Conservation (phyloP, 2,797 vertebrate genomes). For the Ficedula albicollis region DNA sequence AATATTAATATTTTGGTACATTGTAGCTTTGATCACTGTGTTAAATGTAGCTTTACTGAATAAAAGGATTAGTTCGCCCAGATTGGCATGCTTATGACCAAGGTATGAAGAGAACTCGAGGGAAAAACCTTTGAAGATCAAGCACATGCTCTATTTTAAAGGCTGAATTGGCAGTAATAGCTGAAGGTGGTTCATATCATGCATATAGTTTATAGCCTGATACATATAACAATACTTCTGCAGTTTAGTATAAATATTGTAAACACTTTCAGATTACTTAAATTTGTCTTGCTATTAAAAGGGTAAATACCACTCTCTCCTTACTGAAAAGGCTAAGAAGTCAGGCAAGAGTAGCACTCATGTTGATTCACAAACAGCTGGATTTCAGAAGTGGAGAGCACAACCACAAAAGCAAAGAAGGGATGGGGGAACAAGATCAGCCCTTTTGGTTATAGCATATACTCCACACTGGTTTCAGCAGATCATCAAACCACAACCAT, state of each 20-base stretch:
- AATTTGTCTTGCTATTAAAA: neutral
- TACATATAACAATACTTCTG: neutral
- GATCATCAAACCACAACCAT: neutral
- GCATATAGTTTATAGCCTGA: neutral
- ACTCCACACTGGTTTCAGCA: neutral
- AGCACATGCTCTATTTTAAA: neutral
- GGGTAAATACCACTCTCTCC: neutral
- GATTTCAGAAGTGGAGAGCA: neutral
- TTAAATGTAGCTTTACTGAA: conserved; percentile 24
- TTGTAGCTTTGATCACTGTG: conserved; percentile 43
- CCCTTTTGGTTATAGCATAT: neutral
- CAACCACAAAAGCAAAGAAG: neutral
- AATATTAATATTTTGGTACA: conserved; percentile 27
- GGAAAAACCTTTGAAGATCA: conserved; percentile 49
- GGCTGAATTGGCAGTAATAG: neutral
- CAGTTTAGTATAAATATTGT: neutral
- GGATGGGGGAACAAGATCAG: neutral
- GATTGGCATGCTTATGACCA: neutral
- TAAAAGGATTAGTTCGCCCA: conserved; percentile 41
- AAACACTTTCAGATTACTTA: neutral
- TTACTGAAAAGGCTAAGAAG: neutral
- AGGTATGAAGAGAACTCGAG: neutral
- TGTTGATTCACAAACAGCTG: neutral
- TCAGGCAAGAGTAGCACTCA: neutral
- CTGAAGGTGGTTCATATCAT: neutral